Base-by-base conservation (phyloP, 2,113 vertebrate genomes). In the Gracilinanus agilis region DNA sequence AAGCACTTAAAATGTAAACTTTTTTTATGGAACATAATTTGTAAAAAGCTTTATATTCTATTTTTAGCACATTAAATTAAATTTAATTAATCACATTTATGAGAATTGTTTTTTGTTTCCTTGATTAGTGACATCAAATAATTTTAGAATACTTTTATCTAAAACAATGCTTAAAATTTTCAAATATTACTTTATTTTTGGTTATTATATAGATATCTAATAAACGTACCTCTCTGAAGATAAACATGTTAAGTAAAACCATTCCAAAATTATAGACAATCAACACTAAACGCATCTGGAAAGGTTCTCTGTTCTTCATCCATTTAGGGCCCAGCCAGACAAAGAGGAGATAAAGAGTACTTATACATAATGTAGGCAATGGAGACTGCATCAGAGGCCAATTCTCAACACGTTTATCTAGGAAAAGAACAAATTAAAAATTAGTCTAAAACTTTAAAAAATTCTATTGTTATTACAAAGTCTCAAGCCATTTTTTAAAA, bases 231-330 rank as follows among this genome's bases (percentile, higher is more conserved):
- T 99, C 99, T 99, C 99, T 99, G 97, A 99, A 99, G 98, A 99
- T 99, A 98, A 99, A 99, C 98, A 99, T 98, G 98, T 99, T 99
- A 97, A 99, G 99, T 97, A 99, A 98, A 98, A 99, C 99, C 99
- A 99, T 99, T 94, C 99, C 99, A 97, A 99, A 99, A 98, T 99
- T 99, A 99, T 99, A 99, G 98, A 99, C 55, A 91, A 99, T 99
- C 96, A 99, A 99, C n/a, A 99, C 99, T 96, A 99, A 99, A 94
- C 99, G 99, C 95, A 99, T 98, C 98, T 99, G 99, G 97, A 99
- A 99, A 55, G 99, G 99, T 96, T 99, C 99, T 96, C 99, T 98
- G 92, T 99, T 99, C 98, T 99, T 99, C 99, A 99, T 99, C 98
- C 99, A 99, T 97, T 99, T 99, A 93, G 99, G 99, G 53, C 99